Percentiles rank a stretch among this genome's conserved stretches.
Evolutionary conservation across 2,113 vertebrate species (phyloP).

Genomic region (Haemorhous mexicanus): DNA sequence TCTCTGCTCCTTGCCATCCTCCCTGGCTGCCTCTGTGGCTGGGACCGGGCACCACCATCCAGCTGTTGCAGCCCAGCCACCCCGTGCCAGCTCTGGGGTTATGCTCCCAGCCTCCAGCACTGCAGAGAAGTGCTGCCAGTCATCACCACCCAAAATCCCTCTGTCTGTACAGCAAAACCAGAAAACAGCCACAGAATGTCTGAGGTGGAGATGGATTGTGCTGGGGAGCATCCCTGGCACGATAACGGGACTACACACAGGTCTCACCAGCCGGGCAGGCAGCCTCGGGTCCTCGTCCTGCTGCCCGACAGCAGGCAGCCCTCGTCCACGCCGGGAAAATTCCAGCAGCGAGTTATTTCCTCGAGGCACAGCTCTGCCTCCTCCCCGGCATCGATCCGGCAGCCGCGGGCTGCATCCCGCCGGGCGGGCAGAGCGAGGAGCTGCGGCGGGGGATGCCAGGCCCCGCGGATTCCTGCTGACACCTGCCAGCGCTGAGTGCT

Average conservation of each 20-base stretch:
- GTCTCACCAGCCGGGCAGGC: not conserved
- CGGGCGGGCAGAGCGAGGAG: not conserved
- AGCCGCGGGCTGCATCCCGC: not conserved
- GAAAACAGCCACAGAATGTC: accelerated
- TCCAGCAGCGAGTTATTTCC: not conserved
- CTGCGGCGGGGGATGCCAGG: not conserved
- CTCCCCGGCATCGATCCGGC: accelerated
- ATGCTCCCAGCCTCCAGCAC: accelerated
- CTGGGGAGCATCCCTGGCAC: not conserved
- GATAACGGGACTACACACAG: accelerated
- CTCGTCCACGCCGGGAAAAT: accelerated
- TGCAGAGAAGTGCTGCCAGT: accelerated
- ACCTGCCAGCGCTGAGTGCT: not conserved
- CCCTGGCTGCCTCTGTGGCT: not conserved
- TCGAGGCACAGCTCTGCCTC: not conserved
- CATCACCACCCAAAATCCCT: not conserved
- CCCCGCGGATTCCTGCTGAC: not conserved
- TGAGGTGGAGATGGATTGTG: not conserved
- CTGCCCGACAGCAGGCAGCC: not conserved
- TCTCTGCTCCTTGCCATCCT: accelerated
- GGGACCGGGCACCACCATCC: not conserved
- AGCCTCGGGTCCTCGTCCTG: accelerated
- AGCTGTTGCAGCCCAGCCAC: not conserved
- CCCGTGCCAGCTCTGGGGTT: not conserved
- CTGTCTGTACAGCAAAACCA: not conserved